Evolutionary conservation across 1,140 invertebrate species (phyloP).

Genomic region (Vanessa tameamea): DNA sequence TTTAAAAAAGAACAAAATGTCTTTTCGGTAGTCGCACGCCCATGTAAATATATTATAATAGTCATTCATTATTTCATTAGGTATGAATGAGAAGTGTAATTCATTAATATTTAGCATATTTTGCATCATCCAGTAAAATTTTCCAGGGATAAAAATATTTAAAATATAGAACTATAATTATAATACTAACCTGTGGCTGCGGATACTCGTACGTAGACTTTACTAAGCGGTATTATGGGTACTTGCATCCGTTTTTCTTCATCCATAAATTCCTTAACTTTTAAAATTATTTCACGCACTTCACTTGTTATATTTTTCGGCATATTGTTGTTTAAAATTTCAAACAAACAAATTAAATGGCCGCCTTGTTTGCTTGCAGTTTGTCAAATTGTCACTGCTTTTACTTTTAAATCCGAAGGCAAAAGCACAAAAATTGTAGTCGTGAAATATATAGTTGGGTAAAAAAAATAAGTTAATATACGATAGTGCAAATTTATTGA

Average conservation of each 20-base stretch:
- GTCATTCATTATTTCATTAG: too few relatives aligned
- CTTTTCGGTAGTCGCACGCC: too few relatives aligned
- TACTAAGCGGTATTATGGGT: constrained; percentile 73
- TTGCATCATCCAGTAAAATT: too few relatives aligned
- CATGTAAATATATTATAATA: too few relatives aligned
- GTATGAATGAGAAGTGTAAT: too few relatives aligned
- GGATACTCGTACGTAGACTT: constrained; percentile 73
- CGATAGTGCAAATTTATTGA: too few relatives aligned
- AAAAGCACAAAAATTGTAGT: neutral
- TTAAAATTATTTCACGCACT: constrained; percentile 74
- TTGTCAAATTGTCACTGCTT: neutral
- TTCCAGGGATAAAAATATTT: neutral
- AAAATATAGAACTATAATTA: neutral
- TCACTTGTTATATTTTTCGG: constrained; percentile 77
- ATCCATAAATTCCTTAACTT: constrained; percentile 77
- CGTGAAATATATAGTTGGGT: neutral
- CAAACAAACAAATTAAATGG: constrained; percentile 37
- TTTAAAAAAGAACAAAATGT: too few relatives aligned
- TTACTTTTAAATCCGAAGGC: neutral
- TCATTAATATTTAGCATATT: too few relatives aligned
- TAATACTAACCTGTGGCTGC: constrained; percentile 65
- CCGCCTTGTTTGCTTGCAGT: constrained; percentile 27
- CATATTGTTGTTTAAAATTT: constrained; percentile 45
- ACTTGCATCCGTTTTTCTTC: constrained; percentile 77
- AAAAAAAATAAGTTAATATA: too few relatives aligned